phyloP scores from a whole-genome alignment of 1,140 invertebrate genomes.

The Charaxes varanes region DNA sequence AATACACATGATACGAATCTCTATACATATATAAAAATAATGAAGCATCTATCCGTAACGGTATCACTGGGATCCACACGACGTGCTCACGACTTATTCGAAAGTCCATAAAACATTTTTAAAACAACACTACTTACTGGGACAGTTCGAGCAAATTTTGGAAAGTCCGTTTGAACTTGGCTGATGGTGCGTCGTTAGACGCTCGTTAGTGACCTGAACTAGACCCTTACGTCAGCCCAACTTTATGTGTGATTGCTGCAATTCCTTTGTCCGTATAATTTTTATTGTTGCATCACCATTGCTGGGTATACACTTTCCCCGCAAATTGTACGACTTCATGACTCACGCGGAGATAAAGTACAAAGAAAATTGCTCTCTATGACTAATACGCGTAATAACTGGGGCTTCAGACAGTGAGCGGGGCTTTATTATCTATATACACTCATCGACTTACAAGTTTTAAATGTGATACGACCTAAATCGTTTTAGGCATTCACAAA shows the following conservation, averaged over 20 bases:
- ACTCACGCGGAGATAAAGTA: conserved; percentile 35
- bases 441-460: no score
- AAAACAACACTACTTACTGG: no score
- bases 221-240: conserved; percentile 26
- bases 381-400: conserved; percentile 29
- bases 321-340: conserved; percentile 47
- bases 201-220: conserved; percentile 29
- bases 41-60: no score
- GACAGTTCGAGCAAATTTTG: no score
- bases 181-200: conserved; percentile 14
- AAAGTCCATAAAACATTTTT: no score
- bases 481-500: no score
- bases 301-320: conserved; percentile 57
- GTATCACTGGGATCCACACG: no score
- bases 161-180: no score
- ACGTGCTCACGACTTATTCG: no score
- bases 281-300: conserved; percentile 64
- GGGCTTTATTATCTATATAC: conserved; percentile 11
- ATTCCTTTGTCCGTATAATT: conserved; percentile 66
- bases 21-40: no score
- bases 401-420: conserved; percentile 14
- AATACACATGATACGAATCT: no score
- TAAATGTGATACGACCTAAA: no score
- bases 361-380: conserved; percentile 30
- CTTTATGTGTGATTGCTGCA: conserved; percentile 30